Evolutionary conservation across 2,888 invertebrate species (phyloP).

Genomic region (Sesamia inferens): DNA sequence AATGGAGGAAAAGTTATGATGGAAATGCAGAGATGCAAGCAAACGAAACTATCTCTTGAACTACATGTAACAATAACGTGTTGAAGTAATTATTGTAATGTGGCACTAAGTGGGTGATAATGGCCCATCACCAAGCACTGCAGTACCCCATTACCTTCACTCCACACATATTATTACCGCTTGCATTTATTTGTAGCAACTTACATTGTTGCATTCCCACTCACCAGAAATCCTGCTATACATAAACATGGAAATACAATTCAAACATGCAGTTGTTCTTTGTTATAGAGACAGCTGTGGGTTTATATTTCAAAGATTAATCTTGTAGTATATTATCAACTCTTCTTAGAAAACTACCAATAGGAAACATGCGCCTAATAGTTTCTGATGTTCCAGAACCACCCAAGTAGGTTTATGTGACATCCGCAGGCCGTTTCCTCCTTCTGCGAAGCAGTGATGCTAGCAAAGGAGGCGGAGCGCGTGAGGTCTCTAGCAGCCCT

Average conservation of each 20-base stretch:
- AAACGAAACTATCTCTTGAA: not conserved
- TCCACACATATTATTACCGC: slow-evolving; percentile 24
- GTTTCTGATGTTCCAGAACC: too few relatives aligned
- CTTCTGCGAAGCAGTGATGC: too few relatives aligned
- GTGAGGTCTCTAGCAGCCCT: too few relatives aligned
- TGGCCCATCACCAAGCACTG: slow-evolving; percentile 1
- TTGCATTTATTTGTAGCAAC: slow-evolving; percentile 14
- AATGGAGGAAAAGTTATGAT: too few relatives aligned
- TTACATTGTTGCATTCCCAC: slow-evolving; percentile 26
- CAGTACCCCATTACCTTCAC: slow-evolving; percentile 21
- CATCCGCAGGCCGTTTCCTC: too few relatives aligned
- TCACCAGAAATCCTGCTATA: not conserved
- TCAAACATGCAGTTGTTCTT: not conserved
- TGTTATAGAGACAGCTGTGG: not conserved
- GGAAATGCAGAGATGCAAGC: not conserved
- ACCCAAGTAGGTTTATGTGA: too few relatives aligned
- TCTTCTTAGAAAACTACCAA: not conserved
- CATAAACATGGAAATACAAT: not conserved
- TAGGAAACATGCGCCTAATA: not conserved
- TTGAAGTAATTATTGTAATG: slow-evolving; percentile 9
- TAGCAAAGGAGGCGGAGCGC: too few relatives aligned
- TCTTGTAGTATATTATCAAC: not conserved
- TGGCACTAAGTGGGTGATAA: slow-evolving; percentile 14
- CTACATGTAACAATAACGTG: slow-evolving; percentile 2
- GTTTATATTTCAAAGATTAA: not conserved